A percentile compares a stretch with the other conserved stretches of the same genome.
Conservation (phyloP, 2,888 invertebrate genomes). For the Hedychridium roseum region DNA sequence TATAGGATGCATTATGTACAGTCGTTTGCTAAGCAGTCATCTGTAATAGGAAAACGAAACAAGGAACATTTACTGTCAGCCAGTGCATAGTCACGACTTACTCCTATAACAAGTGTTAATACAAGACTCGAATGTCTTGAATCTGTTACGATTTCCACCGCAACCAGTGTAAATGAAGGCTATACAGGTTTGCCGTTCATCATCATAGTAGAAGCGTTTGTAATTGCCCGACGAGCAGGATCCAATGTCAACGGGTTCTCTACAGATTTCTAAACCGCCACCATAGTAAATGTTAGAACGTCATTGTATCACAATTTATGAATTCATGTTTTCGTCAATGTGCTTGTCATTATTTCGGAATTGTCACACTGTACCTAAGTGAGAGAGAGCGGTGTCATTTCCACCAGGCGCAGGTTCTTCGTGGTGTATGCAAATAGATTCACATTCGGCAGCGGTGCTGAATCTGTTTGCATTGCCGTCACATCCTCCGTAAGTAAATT, state of each 20-base stretch:
- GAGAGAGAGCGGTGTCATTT: conserved; percentile 58
- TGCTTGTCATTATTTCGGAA: conserved; percentile 1
- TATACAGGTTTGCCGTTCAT: conserved; percentile 74
- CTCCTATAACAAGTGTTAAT: conserved; percentile 68
- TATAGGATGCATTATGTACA: neutral
- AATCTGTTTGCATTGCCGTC: conserved; percentile 87
- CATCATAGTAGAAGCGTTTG: conserved; percentile 80
- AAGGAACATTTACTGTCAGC: no score
- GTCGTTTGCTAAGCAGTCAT: no score
- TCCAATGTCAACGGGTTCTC: conserved; percentile 71
- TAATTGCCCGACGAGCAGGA: conserved; percentile 66
- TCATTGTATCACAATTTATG: no score
- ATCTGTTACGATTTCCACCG: conserved; percentile 87
- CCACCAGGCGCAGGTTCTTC: conserved; percentile 66
- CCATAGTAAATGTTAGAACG: conserved; percentile 19
- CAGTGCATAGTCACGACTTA: conserved; percentile 57
- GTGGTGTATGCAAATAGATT: conserved; percentile 73
- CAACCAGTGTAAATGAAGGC: conserved; percentile 88
- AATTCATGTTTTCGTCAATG: conserved; percentile 4
- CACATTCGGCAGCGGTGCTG: conserved; percentile 76
- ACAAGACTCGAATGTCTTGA: conserved; percentile 78
- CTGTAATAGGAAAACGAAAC: no score
- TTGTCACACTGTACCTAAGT: conserved; percentile 53
- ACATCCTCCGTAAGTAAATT: conserved; percentile 84
- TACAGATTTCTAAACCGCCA: conserved; percentile 66